A percentile compares a stretch with the other conserved stretches of the same genome.
phyloP scores from a whole-genome alignment of 2,113 vertebrate genomes.

The Brachyistius frenatus region DNA sequence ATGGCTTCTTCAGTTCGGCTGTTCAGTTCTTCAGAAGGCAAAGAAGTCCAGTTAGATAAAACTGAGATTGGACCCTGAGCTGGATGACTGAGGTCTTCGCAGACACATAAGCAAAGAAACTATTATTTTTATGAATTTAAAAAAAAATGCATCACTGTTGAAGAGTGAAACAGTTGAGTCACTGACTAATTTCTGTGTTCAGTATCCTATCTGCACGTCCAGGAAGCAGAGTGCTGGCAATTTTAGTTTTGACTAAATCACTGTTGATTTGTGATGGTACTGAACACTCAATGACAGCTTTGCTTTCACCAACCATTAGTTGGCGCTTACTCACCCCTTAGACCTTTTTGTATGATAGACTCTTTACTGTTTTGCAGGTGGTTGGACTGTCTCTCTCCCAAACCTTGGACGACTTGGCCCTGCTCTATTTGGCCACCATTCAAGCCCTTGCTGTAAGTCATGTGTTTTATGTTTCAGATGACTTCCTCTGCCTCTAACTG shows the following conservation, averaged over 20 bases:
- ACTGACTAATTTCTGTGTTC: background rate
- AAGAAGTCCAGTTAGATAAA: no score
- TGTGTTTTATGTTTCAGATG: constrained; percentile 8
- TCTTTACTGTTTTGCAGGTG: constrained; percentile 83
- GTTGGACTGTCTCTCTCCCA: constrained; percentile 90
- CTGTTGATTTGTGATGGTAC: background rate
- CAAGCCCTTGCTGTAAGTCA: constrained; percentile 94
- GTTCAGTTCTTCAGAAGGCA: no score
- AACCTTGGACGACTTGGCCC: constrained; percentile 91
- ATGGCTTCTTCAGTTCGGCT: no score
- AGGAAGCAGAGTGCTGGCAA: constrained; percentile 11
- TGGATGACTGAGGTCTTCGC: no score
- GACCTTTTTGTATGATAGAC: background rate
- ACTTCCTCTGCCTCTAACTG: constrained; percentile 17
- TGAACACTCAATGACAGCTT: background rate
- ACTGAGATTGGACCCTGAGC: no score
- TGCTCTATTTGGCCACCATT: constrained; percentile 93
- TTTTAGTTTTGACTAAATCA: background rate
- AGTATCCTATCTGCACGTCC: background rate
- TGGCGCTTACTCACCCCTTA: background rate
- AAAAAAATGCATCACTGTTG: background rate
- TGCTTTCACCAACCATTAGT: background rate
- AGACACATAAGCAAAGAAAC: no score
- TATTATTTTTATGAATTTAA: background rate
- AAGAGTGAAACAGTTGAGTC: background rate